A percentile compares a stretch with the other conserved stretches of the same genome.
These are phyloP conservation scores for Ageneiosus marmoratus DNA, from an alignment of 2,113 vertebrate species.

Conservation along the genomic window DNA sequence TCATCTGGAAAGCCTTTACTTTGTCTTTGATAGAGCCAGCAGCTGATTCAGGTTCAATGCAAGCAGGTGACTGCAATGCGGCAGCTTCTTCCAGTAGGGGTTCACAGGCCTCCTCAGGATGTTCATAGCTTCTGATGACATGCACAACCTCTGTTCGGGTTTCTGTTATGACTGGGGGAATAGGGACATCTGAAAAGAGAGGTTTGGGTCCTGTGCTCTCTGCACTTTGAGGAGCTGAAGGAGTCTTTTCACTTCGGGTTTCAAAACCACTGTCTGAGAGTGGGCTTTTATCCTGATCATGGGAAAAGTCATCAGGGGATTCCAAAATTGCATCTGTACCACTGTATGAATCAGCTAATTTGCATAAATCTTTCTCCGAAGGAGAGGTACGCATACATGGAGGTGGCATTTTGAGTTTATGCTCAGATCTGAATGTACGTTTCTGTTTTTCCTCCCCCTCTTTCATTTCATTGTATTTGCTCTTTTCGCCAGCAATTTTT, in stretches of 20 bases:
- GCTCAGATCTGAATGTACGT: slow-evolving; percentile 90
- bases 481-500: slow-evolving; percentile 83
- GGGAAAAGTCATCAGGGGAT: slow-evolving; percentile 94
- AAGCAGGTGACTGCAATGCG: slow-evolving; percentile 65
- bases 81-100: slow-evolving; percentile 77
- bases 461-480: slow-evolving; percentile 85
- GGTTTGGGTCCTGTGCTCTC: slow-evolving; percentile 97
- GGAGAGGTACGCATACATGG: slow-evolving; percentile 91
- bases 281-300: slow-evolving; percentile 97
- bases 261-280: slow-evolving; percentile 98
- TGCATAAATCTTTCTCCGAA: slow-evolving; percentile 95
- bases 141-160: slow-evolving; percentile 92
- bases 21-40: slow-evolving; percentile 82
- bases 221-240: slow-evolving; percentile 95
- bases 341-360: slow-evolving; percentile 91
- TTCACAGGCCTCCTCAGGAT: slow-evolving; percentile 80
- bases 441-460: slow-evolving; percentile 97
- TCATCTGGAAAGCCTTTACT: slow-evolving; percentile 85
- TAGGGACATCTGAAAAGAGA: slow-evolving; percentile 92
- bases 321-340: slow-evolving; percentile 91
- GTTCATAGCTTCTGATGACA: slow-evolving; percentile 89
- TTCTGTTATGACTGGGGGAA: slow-evolving; percentile 93
- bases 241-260: slow-evolving; percentile 97
- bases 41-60: slow-evolving; percentile 80
- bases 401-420: slow-evolving; percentile 99